Base-by-base conservation (phyloP, 2,113 vertebrate genomes). In the Paramormyrops kingsleyae region DNA sequence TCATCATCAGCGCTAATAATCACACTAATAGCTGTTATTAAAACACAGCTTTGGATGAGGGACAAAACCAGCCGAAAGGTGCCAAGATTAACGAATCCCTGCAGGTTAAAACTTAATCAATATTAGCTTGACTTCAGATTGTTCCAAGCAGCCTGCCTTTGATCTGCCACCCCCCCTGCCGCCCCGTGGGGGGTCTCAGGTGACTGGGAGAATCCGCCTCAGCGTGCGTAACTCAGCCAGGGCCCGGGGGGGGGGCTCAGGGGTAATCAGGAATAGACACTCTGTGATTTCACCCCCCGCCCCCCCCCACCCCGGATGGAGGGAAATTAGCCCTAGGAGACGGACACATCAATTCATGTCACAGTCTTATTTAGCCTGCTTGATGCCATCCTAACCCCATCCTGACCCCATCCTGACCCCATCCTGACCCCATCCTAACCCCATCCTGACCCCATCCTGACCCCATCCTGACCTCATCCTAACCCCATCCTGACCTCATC, bases 331-430 rank as follows among this genome's bases (percentile, higher is more conserved):
- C 93, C 95, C 94, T 94, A 88, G 90, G 95, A 95, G 95, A 95
- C 93, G 90, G 91, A 95, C 92, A 92, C 93, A 95, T 95, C 95
- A 94, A 95, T 96, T 96, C 94, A 96, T 95, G 95, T 95, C 94
- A 95, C 95, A 95, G 93, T 93, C 94, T 95, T 95, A 94, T 96
- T 95, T 95, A 94, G 95, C 94, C 94, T 94, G 93, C 95, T 96
- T 95, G 94, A 95, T 95, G 92, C 94, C 94, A 94, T 93, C 7
- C 90, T 90, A 86, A 91, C 93, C 90, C 92, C 90, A 92, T 88
- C 93, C 94, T 94, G 94, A 93, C 86, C 93, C 85, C 92, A 92
- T 92, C 93, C 94, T 95, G 3, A 62, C 19, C 21, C 56, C 0
- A 24, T 27, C 94, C 96, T 95, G 95, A 92, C 92, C 93, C 92